A percentile compares a stretch with the other conserved stretches of the same genome.
Conservation (phyloP, 2,888 invertebrate genomes). For the Sesia apiformis region DNA sequence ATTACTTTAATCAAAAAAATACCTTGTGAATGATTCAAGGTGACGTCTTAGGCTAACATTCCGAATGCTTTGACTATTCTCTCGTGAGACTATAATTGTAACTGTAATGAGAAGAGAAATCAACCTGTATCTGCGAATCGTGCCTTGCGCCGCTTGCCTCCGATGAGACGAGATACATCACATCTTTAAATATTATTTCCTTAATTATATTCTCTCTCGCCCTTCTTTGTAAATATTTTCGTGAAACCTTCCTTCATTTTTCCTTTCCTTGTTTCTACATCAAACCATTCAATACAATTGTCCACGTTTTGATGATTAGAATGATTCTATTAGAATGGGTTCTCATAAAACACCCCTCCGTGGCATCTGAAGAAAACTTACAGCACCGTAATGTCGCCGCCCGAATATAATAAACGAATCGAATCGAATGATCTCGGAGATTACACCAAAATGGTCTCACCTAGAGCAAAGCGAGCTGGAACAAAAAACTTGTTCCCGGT, state of each 20-base stretch:
- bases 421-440: slow-evolving; percentile 59
- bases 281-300: not conserved
- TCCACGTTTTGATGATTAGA: too few relatives aligned
- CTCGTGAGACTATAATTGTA: too few relatives aligned
- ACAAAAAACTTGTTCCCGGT: slow-evolving; percentile 58
- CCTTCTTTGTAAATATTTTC: not conserved
- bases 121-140: not conserved
- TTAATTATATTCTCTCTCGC: not conserved
- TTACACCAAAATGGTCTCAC: slow-evolving; percentile 68
- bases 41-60: too few relatives aligned
- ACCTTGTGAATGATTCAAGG: too few relatives aligned
- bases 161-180: not conserved
- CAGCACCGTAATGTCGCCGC: slow-evolving; percentile 4
- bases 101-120: too few relatives aligned
- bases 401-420: slow-evolving; percentile 37
- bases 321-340: not conserved
- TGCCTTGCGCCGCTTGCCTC: not conserved
- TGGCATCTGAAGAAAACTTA: not conserved
- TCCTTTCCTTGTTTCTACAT: not conserved
- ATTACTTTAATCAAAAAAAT: not conserved
- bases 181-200: not conserved
- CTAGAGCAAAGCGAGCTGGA: slow-evolving; percentile 50
- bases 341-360: not conserved
- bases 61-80: too few relatives aligned
- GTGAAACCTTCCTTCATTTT: not conserved